Base-by-base conservation (phyloP, 1,140 invertebrate species). In the Drosophila lini region DNA sequence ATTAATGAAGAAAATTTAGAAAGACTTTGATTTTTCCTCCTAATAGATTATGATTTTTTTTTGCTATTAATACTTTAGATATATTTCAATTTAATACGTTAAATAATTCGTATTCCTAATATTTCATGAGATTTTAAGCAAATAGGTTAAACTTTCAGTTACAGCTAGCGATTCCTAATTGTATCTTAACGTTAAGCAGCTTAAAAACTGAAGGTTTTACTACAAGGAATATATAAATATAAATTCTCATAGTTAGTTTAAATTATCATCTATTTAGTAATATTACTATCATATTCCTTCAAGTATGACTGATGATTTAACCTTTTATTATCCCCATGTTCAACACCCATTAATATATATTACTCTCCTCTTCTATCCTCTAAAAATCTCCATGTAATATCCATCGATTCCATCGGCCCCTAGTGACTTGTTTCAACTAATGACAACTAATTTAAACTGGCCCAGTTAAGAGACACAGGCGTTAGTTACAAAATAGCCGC, bases 401-500 rank as follows among this genome's bases (percentile, higher is more conserved):
- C 6, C 10, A n/a, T 58, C n/a, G 22, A 57, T 36, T 36, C 42
- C 52, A 32, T 59, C 53, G 59, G 36, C 13, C 19, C 22, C 36
- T 13, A 5, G 44, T 22, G 10, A 45, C 22, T 36, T 47, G 22
- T 55, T 38, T 19, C 32, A n/a, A 28, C 44, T 31, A 42, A 11
- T 50, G 36, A 42, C 40, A 61, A 36, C 34, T 71, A 74, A 63
- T 53, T 44, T 28, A 34, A 55, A 36, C 32, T 69, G 65, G 22
- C 67, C 50, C 34, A 71, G 65, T 58, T 71, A 40, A 28, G 11
- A 58, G 36, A 10, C 16, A 34, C 9, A 15, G 50, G 44, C 28
- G 45, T 47, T 32, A 34, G 25, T 58, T 65, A 52, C 52, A 74
- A 58, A 71, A 75, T 65, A 48, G 45, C 28, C 19, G 32, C 25